Evolutionary conservation across 2,888 invertebrate genomes (phyloP), one percentile per base, ranked within the genome.

Genomic region (Mesoligia furuncula): DNA sequence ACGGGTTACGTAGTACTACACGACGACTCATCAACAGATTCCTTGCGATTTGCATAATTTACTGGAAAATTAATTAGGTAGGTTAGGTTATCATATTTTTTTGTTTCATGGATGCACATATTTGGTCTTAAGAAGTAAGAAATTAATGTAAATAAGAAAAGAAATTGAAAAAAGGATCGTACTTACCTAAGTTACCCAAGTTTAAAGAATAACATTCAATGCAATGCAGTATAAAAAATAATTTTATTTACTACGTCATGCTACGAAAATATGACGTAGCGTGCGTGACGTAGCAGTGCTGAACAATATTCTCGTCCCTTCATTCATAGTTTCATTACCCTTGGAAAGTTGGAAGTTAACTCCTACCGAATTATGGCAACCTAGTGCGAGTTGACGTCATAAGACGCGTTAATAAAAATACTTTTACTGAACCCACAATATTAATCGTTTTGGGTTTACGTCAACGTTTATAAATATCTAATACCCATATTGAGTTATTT

Each of bases 381-480:
- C 94, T 94, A 83, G 95, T 95, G 72, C 57, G 90, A 93, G 83
- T 89, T 94, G 94, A 95, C 95, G 95, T 95, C 95, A 94, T 91
- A 87, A 91, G 91, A 94, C 87, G 82, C 77, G 64, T 75, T 82
- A 83, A 74, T 83, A 89, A 80, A 84, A 87, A 81, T 80, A 70
- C 54, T 67, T 75, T 65, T 54, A 57, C 66, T 48, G 11, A 54
- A 62, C 48, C 39, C 36, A 15, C 64, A 61, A 54, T 61, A n/a
- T 36, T 39, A 59, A 67, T n/a, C 36, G 59, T 81, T 75, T 81
- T 42, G 48, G 8, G 39, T 27, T 68, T 42, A 64, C 24, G 57
- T 57, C 39, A 65, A 27, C 9, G n/a, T 45, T 81, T 73, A 11
- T 59, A 27, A 57, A 57, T 62, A 24, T 62, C 9, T 39, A 48